Evolutionary conservation across 2,113 vertebrate species (phyloP).

Genomic region (Atherinomorus stipes): DNA sequence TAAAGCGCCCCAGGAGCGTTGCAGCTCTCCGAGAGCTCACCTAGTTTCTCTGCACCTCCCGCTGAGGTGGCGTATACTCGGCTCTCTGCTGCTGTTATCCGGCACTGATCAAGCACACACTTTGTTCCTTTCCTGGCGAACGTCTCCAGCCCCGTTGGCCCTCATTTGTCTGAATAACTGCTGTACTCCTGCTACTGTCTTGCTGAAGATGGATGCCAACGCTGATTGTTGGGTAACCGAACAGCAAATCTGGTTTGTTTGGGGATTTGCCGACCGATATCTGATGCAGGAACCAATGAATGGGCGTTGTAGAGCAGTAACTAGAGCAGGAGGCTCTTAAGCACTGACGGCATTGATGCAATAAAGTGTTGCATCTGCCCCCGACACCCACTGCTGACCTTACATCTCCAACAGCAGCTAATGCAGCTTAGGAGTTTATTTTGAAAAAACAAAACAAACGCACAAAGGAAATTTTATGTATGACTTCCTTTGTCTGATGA

Average conservation of each 20-base stretch:
- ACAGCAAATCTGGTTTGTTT: conserved; percentile 33
- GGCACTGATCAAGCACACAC: conserved; percentile 15
- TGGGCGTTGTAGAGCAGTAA: conserved; percentile 10
- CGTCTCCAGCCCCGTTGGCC: conserved; percentile 9
- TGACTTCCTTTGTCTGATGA: background rate
- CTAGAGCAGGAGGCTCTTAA: conserved; percentile 35
- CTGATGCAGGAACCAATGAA: conserved; percentile 5
- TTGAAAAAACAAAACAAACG: background rate
- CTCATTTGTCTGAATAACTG: background rate
- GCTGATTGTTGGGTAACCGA: conserved; percentile 14
- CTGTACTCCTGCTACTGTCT: background rate
- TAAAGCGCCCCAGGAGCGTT: conserved; percentile 53
- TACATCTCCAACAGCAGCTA: conserved; percentile 6
- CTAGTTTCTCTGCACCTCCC: conserved; percentile 26
- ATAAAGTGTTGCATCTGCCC: conserved; percentile 59
- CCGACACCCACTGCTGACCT: conserved; percentile 31
- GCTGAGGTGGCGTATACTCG: background rate
- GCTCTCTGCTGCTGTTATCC: conserved; percentile 24
- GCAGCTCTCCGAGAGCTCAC: conserved; percentile 49
- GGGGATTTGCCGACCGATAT: conserved; percentile 30
- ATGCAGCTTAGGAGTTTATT: conserved; percentile 9
- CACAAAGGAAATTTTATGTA: background rate
- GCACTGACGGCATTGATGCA: conserved; percentile 8
- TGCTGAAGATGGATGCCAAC: background rate
- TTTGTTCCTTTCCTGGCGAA: conserved; percentile 19